Base-by-base conservation (phyloP, 2,797 vertebrate species). In the Pangasius larnaudii region DNA sequence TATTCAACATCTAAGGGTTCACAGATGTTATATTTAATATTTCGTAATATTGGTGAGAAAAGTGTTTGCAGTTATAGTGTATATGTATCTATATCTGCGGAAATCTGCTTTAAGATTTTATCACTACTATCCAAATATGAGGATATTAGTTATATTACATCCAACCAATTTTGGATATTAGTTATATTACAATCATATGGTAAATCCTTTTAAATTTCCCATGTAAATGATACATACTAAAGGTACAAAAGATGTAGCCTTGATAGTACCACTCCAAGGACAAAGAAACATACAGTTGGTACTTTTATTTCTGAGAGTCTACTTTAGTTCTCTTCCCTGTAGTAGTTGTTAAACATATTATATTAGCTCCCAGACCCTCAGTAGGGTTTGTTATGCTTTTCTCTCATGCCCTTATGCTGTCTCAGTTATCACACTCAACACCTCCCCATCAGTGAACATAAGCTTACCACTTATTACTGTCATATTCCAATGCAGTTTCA, bases 371-470 rank as follows among this genome's bases (percentile, higher is more conserved):
- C 46, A 58, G 59, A 18, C 9, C 56, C 92, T 94, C 91, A 58
- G 90, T 27, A 85, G 91, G 90, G 92, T 91, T 92, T 93, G 92
- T 92, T 92, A 92, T 93, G 93, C 11, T 86, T 86, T 84, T 61
- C 86, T 63, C 36, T 81, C 79, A 61, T 81, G 79, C 11, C 36
- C 36, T 87, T 77, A 59, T 74, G 85, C 84, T 94, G 92, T 92
- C 92, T 93, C 92, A 91, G 91, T 92, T 46, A 91, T 91, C 93
- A 91, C 91, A 92, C 93, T 95, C 95, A 94, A 96, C 97, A 95
- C 96, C 96, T 96, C 95, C 95, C 94, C 95, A 96, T 97, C 96
- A 96, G 95, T 95, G 91, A 69, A 91, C 87, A 91, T 90, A 93
- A 91, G 93, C 93, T 95, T 94, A 91, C 93, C 92, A 90, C 93